Evolutionary conservation across 2,113 vertebrate genomes (phyloP).

Genomic region (Salvelinus alpinus): DNA sequence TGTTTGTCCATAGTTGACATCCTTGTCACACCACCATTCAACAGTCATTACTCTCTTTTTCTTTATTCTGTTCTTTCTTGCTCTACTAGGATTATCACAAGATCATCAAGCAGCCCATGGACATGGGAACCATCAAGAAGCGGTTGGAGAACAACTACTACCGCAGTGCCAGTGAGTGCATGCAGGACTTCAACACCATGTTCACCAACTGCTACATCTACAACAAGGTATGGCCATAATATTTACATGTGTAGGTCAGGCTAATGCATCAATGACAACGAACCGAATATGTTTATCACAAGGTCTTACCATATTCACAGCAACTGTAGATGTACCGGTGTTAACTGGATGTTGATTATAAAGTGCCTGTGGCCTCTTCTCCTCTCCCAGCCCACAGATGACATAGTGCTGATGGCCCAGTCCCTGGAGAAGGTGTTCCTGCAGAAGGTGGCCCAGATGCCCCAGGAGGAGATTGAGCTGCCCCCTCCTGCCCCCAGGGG

Average conservation of each 20-base stretch:
- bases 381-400: slow-evolving; percentile 82
- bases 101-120: slow-evolving; percentile 97
- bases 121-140: slow-evolving; percentile 93
- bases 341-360: not conserved
- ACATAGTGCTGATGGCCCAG: slow-evolving; percentile 95
- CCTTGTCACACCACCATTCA: no score
- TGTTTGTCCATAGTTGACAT: no score
- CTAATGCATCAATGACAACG: not conserved
- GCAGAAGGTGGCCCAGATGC: slow-evolving; percentile 94
- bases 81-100: slow-evolving; percentile 88
- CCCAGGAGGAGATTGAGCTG: slow-evolving; percentile 87
- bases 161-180: slow-evolving; percentile 88
- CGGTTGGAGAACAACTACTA: slow-evolving; percentile 91
- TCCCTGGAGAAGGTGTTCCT: slow-evolving; percentile 92
- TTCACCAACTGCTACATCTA: slow-evolving; percentile 98
- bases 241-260: not conserved
- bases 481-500: slow-evolving; percentile 80
- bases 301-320: not conserved
- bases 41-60: not conserved
- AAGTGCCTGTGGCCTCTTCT: not conserved
- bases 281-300: not conserved
- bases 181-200: slow-evolving; percentile 98
- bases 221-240: slow-evolving; percentile 81
- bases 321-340: not conserved
- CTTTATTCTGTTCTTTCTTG: not conserved